These are phyloP conservation scores for Falco cherrug DNA, from an alignment of 2,797 vertebrate genomes.

Conservation along the genomic window DNA sequence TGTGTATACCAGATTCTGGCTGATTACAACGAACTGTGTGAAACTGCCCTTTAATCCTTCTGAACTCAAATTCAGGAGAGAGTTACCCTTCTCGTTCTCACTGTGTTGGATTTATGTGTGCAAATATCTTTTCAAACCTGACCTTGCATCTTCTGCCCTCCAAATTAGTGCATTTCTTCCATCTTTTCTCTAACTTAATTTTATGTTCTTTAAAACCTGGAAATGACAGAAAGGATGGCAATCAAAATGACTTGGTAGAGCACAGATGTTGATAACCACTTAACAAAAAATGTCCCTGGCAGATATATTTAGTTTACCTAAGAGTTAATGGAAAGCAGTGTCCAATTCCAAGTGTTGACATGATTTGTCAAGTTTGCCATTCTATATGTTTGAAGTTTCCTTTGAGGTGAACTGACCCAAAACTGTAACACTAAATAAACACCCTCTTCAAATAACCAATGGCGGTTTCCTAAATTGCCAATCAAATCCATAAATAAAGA, in stretches of 20 bases:
- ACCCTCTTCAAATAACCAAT: constrained; percentile 50
- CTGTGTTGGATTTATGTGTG: fast-evolving
- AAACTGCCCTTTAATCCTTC: constrained; percentile 18
- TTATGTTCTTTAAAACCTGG: not conserved
- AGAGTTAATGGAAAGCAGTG: constrained; percentile 52
- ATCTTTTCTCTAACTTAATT: not conserved
- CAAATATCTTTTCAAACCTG: not conserved
- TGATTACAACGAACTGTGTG: constrained; percentile 15
- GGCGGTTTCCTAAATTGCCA: constrained; percentile 54
- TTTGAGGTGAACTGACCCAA: constrained; percentile 67
- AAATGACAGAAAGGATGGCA: not conserved
- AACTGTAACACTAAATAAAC: constrained; percentile 70
- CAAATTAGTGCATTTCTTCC: not conserved
- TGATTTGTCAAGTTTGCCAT: constrained; percentile 42
- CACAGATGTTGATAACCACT: not conserved
- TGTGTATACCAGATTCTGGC: not conserved
- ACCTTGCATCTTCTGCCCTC: not conserved
- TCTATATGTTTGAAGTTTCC: constrained; percentile 47
- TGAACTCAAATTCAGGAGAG: not conserved
- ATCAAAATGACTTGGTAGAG: not conserved
- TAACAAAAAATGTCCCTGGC: not conserved
- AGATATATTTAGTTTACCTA: constrained; percentile 38
- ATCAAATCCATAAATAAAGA: constrained; percentile 62
- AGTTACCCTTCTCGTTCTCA: fast-evolving
- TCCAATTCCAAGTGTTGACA: constrained; percentile 60